Conservation (phyloP, 92 coral and sea anemone species). For the Scolanthus callimorphus region DNA sequence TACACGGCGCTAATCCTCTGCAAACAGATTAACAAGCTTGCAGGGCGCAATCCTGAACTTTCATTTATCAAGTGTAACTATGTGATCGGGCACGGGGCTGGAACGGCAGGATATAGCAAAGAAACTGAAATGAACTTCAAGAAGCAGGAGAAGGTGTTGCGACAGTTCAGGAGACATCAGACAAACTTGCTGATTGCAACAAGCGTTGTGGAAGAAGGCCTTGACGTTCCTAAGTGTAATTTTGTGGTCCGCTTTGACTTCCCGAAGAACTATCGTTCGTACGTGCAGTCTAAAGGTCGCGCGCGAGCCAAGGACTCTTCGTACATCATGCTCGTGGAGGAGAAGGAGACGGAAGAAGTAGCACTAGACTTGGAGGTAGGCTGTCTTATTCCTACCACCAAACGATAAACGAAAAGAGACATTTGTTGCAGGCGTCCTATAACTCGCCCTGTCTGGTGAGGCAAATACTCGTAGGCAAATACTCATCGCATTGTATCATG, state of each 20-base stretch:
- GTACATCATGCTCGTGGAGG: conserved; percentile 59
- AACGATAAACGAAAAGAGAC: no score
- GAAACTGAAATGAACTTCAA: conserved; percentile 74
- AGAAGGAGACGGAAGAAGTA: conserved; percentile 19
- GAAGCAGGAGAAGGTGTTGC: conserved; percentile 64
- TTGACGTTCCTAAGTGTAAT: conserved; percentile 90
- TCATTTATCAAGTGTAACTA: conserved; percentile 54
- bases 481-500: no score
- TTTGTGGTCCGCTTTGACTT: conserved; percentile 87
- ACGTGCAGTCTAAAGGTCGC: conserved; percentile 89
- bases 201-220: conserved; percentile 94
- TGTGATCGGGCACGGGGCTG: conserved; percentile 89
- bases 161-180: conserved; percentile 52
- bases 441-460: no score
- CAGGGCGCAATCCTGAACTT: conserved; percentile 35
- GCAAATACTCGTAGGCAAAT: no score
- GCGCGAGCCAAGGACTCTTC: conserved; percentile 81
- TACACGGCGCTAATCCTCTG: conserved; percentile 79
- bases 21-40: conserved; percentile 63
- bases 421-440: no score
- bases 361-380: conserved; percentile 56
- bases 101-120: conserved; percentile 34
- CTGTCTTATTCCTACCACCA: no score
- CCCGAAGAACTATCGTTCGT: conserved; percentile 76
- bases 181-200: conserved; percentile 85